Evolutionary conservation across 2,888 invertebrate species (phyloP).

Genomic region (Erpobdella octoculata): DNA sequence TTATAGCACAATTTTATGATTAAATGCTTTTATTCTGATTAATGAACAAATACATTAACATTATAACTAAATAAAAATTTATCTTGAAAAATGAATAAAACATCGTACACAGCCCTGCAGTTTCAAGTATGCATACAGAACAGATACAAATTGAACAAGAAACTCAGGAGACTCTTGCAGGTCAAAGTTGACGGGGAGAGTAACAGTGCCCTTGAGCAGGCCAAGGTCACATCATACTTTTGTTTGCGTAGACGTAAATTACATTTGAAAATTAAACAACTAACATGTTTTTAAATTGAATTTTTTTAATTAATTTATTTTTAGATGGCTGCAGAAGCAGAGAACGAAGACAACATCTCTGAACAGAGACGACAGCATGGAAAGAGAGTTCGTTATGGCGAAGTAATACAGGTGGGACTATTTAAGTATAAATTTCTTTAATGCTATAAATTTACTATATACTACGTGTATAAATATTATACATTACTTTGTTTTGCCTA

Average conservation of each 20-base stretch:
- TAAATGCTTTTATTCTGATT: too few species aligned
- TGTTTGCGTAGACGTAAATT: too few species aligned
- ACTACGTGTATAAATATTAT: too few species aligned
- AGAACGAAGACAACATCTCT: constrained; percentile 50
- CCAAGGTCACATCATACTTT: constrained; percentile 42
- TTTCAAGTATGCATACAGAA: constrained; percentile 53
- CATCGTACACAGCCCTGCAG: constrained; percentile 49
- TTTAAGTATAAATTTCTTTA: too few species aligned
- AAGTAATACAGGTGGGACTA: constrained; percentile 50
- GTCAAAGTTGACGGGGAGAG: constrained; percentile 20
- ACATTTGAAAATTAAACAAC: too few species aligned
- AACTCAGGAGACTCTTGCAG: constrained; percentile 44
- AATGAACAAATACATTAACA: too few species aligned
- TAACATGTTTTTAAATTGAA: background rate
- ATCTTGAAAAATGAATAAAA: too few species aligned
- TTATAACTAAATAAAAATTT: too few species aligned
- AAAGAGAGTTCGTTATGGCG: constrained; percentile 52
- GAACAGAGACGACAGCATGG: constrained; percentile 52
- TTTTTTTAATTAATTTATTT: background rate
- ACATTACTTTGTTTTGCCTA: too few species aligned
- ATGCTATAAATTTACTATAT: too few species aligned
- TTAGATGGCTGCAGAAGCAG: constrained; percentile 45
- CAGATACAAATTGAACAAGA: constrained; percentile 52
- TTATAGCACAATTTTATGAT: too few species aligned
- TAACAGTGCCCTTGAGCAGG: constrained; percentile 35